phyloP scores from a whole-genome alignment of 2,113 vertebrate genomes.

The Accipiter virgatus region DNA sequence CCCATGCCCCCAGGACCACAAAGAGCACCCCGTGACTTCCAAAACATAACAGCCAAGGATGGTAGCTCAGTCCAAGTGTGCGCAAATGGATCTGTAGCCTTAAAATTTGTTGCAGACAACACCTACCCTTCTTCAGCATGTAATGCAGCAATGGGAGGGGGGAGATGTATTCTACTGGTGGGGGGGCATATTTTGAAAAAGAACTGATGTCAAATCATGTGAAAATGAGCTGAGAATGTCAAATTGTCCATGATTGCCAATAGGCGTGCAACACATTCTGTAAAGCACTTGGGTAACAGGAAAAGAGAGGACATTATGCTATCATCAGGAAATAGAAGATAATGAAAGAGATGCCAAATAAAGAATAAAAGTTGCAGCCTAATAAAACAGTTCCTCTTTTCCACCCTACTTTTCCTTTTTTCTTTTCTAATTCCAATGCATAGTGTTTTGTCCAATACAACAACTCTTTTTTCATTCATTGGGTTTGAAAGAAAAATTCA shows the following conservation, averaged over 20 bases:
- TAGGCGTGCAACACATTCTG: conserved; percentile 59
- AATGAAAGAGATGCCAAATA: conserved; percentile 65
- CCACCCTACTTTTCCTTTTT: conserved; percentile 21
- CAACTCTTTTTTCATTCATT: background rate
- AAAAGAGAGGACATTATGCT: conserved; percentile 72
- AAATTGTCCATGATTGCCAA: conserved; percentile 50
- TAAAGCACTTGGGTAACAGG: conserved; percentile 75
- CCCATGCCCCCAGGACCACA: background rate
- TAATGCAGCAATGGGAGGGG: background rate
- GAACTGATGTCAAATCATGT: background rate
- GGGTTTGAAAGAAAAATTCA: background rate
- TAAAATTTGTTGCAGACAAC: background rate
- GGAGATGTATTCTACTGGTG: background rate
- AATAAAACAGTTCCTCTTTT: conserved; percentile 48
- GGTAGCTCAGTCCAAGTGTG: background rate
- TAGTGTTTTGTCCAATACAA: background rate
- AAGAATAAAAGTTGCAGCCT: conserved; percentile 15
- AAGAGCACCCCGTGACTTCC: background rate
- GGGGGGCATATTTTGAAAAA: background rate
- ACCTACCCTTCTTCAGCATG: background rate
- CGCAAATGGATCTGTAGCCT: background rate
- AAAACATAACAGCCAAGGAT: background rate
- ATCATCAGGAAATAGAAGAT: conserved; percentile 67
- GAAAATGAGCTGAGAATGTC: conserved; percentile 33
- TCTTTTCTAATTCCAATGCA: conserved; percentile 24